Base-by-base conservation (phyloP, 2,113 vertebrate species). In the Menidia beryllina region DNA sequence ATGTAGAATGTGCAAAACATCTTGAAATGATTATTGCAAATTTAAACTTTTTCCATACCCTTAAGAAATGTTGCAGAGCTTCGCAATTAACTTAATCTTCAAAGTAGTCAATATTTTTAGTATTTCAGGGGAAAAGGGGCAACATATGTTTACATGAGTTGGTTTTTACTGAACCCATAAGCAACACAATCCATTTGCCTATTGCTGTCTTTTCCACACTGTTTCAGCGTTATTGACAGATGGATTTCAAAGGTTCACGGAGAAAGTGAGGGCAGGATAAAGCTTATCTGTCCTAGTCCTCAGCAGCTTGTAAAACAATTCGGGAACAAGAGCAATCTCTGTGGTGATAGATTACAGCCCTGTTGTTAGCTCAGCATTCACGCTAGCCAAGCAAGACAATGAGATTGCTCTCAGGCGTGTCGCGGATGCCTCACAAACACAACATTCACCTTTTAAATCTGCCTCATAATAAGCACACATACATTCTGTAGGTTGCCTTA, bases 251-350 rank as follows among this genome's bases (percentile, higher is more conserved):
- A 73, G 82, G 69, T 86, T 87, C 82, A 69, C 75, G 38, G 55
- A 67, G 81, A 87, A 88, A 85, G 82, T 79, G 85, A 83, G 77
- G 85, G 83, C 79, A 84, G 83, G 83, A 89, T 90, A 76, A 87
- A 82, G 79, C 84, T 91, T 92, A 93, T 93, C 89, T 78, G 61
- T 39, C 54, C 76, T 24, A 15, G 82, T 89, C 84, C 69, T 85
- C 85, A 66, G 80, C 87, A 90, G 77, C 89, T 88, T 93, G 91
- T 89, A 89, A 87, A 91, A 91, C 88, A 89, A 83, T 84, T 79
- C 80, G 81, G 85, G 82, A 88, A 88, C 88, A 90, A 86, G 75
- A 72, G 77, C 82, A 81, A 91, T 91, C 88, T 88, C 87, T 80
- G 83, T 45, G 72, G 82, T 90, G 92, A 92, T 88, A 91, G 88